These are phyloP conservation scores for Cantharis rufa DNA, from an alignment of 2,888 invertebrate genomes.

Conservation along the genomic window DNA sequence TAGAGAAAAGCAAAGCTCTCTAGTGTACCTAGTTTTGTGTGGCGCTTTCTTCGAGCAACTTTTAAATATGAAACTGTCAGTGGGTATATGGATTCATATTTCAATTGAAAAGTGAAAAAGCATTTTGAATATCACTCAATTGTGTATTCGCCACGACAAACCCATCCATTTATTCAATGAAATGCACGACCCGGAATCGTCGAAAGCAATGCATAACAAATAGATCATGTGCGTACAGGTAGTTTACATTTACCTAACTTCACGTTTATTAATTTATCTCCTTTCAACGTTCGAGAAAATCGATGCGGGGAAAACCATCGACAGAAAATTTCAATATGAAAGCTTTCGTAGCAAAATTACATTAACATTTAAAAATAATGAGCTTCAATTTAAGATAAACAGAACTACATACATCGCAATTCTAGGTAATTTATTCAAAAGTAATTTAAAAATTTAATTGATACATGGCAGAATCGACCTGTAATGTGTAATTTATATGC, in stretches of 20 bases:
- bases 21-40: background rate
- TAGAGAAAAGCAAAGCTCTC: background rate
- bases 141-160: slow-evolving; percentile 23
- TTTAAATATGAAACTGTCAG: background rate
- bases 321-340: background rate
- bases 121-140: slow-evolving; percentile 29
- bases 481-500: background rate
- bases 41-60: background rate
- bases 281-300: background rate
- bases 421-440: background rate
- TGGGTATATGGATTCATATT: slow-evolving; percentile 18
- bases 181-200: slow-evolving; percentile 28
- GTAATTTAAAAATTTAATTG: background rate
- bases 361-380: background rate
- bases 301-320: background rate
- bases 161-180: slow-evolving; percentile 28
- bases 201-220: slow-evolving; percentile 40
- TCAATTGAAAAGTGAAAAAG: slow-evolving; percentile 22
- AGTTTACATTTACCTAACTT: background rate
- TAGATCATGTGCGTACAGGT: slow-evolving; percentile 31
- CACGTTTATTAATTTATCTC: background rate
- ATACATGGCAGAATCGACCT: background rate
- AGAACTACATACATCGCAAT: background rate
- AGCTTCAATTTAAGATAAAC: background rate
- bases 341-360: background rate